Evolutionary conservation across 2,113 vertebrate species (phyloP).

Genomic region (Candoia aspera): DNA sequence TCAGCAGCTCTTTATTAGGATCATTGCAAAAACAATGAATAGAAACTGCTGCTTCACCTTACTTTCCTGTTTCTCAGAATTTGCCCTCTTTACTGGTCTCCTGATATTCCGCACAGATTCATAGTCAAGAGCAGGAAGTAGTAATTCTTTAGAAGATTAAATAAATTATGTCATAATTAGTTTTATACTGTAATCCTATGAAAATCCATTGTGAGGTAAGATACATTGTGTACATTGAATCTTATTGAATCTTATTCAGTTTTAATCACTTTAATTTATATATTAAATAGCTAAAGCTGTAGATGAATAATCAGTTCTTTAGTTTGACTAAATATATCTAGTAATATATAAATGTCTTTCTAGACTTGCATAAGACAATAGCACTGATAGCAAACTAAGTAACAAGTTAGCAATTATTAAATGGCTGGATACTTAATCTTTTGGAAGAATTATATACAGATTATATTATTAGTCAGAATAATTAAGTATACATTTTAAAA

Average conservation of each 20-base stretch:
- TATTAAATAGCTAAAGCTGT: background rate
- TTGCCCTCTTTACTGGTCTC: too few species aligned
- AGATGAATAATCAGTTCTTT: background rate
- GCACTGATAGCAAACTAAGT: constrained; percentile 22
- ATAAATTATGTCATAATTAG: background rate
- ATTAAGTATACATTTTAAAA: background rate
- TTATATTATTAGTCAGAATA: background rate
- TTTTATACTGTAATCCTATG: background rate
- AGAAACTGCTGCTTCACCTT: too few species aligned
- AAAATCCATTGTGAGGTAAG: background rate
- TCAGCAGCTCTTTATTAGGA: too few species aligned
- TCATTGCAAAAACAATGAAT: too few species aligned
- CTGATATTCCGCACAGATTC: background rate
- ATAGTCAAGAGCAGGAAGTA: background rate
- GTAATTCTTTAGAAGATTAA: background rate
- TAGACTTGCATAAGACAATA: background rate
- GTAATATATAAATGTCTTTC: too few species aligned
- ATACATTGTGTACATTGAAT: background rate
- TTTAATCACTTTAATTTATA: background rate
- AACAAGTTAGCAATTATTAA: background rate
- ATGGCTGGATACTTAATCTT: background rate
- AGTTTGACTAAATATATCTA: too few species aligned
- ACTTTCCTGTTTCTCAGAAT: too few species aligned
- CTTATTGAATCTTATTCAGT: background rate
- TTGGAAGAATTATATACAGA: background rate